Base-by-base conservation (phyloP, 2,113 vertebrate genomes). In the Crotalus viridis region DNA sequence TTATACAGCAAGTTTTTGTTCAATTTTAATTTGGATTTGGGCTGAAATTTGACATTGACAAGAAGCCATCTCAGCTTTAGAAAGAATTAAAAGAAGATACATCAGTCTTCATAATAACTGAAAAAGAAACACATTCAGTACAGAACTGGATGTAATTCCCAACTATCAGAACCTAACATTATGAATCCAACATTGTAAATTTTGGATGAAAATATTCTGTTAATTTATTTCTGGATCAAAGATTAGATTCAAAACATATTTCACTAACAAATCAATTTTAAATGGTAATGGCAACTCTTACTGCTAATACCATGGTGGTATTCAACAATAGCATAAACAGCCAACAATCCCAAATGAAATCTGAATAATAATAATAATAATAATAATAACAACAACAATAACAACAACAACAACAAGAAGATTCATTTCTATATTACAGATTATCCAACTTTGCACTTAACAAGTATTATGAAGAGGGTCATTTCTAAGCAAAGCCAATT, bases 401-500 rank as follows among this genome's bases (percentile, higher is more conserved):
- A 43, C 3, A 46, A 46, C 0, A 46, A 46, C 46, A 46, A 46
- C 46, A 46, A 46, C 0, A 46, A 46, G 4, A 46, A 33, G 89
- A 17, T 24, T 74, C 2, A n/a, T 46, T 46, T 33, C 10, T 48
- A 87, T 85, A 91, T 39, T 39, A 3, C 21, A 2, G 19, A 59
- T 28, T 88, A 12, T 33, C 19, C 56, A 52, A 55, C 0, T 39
- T 61, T 26, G 51, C 13, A 13, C 17, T 59, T 39, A 85, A 54
- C 24, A 33, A 85, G 48, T 39, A 5, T 89, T 9, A 81, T 0
- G 51, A 74, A 28, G n/a, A 90, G 91, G 24, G 89, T 24, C 33
- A 0, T 48, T 33, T 91, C 48, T 8, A 91, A 1, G 21, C 85
- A 39, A 91, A 0, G 0, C 0, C 86, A 92, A 0, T 33, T 56